Conservation (phyloP, 2,888 invertebrate genomes). For the Octodonta nipae region DNA sequence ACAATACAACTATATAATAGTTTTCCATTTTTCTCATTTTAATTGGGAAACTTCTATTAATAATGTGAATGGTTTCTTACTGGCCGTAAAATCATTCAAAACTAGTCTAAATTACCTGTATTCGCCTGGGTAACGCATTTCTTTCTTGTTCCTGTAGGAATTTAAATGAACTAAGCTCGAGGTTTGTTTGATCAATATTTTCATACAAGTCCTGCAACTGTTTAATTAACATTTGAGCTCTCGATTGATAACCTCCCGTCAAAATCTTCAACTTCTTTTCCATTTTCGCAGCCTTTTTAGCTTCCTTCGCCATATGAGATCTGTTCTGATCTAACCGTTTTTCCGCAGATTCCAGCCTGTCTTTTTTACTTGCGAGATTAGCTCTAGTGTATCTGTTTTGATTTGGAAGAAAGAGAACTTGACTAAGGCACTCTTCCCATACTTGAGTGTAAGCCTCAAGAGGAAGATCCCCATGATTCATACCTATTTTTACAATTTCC, state of each 20-base stretch:
- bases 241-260: slow-evolving; percentile 76
- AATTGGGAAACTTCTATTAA: too few relatives aligned
- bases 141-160: slow-evolving; percentile 81
- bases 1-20: too few relatives aligned
- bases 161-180: slow-evolving; percentile 83
- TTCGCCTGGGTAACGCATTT: slow-evolving; percentile 76
- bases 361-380: slow-evolving; percentile 89
- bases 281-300: slow-evolving; percentile 91
- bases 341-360: slow-evolving; percentile 84
- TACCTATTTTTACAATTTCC: slow-evolving; percentile 78
- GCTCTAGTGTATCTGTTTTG: slow-evolving; percentile 68
- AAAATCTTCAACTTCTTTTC: slow-evolving; percentile 93
- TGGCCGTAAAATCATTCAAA: too few relatives aligned
- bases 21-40: too few relatives aligned
- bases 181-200: slow-evolving; percentile 76
- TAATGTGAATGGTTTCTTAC: too few relatives aligned
- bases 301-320: slow-evolving; percentile 90
- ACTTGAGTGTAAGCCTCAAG: slow-evolving; percentile 72
- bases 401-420: slow-evolving; percentile 81
- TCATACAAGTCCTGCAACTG: slow-evolving; percentile 76
- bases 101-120: slow-evolving; percentile 54
- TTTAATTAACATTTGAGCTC: slow-evolving; percentile 71
- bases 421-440: slow-evolving; percentile 92
- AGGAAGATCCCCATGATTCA: slow-evolving; percentile 90
- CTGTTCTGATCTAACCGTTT: slow-evolving; percentile 86